Evolutionary conservation across 2,113 vertebrate genomes (phyloP).

Genomic region (Mesocricetus auratus): DNA sequence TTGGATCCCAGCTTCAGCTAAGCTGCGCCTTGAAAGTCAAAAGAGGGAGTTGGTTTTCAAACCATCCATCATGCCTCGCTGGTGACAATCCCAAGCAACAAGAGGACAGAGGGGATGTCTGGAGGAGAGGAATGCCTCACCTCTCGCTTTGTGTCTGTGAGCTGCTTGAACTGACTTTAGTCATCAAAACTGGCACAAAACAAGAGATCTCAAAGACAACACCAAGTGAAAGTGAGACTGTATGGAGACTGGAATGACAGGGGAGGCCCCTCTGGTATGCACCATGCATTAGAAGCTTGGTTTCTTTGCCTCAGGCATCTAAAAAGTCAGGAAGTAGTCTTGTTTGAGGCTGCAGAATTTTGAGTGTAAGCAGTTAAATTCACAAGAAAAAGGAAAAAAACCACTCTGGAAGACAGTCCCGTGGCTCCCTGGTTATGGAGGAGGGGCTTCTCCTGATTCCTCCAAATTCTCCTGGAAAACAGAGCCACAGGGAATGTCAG

Average conservation of each 20-base stretch:
- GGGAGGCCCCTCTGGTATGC: neutral
- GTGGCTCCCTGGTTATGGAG: neutral
- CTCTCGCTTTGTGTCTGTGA: neutral
- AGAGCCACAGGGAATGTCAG: neutral
- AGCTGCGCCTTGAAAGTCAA: neutral
- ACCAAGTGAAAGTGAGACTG: neutral
- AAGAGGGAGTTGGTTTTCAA: conserved; percentile 48
- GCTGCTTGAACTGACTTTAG: neutral
- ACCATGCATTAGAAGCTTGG: neutral
- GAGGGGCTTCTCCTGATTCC: conserved; percentile 21
- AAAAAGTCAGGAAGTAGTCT: neutral
- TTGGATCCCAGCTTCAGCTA: conserved; percentile 21
- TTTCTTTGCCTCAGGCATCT: neutral
- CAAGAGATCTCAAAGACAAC: neutral
- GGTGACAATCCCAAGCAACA: neutral
- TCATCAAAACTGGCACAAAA: neutral
- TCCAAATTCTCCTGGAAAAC: conserved; percentile 63
- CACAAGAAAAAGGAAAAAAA: neutral
- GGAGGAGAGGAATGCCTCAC: neutral
- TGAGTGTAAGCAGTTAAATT: conserved; percentile 22
- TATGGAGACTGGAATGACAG: neutral
- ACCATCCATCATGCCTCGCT: neutral
- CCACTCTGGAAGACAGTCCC: neutral
- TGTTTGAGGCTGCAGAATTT: conserved; percentile 11
- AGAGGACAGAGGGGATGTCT: neutral